A percentile compares a stretch with the other conserved stretches of the same genome.
Conservation (phyloP, 2,113 vertebrate species). For the Pangasianodon hypophthalmus region DNA sequence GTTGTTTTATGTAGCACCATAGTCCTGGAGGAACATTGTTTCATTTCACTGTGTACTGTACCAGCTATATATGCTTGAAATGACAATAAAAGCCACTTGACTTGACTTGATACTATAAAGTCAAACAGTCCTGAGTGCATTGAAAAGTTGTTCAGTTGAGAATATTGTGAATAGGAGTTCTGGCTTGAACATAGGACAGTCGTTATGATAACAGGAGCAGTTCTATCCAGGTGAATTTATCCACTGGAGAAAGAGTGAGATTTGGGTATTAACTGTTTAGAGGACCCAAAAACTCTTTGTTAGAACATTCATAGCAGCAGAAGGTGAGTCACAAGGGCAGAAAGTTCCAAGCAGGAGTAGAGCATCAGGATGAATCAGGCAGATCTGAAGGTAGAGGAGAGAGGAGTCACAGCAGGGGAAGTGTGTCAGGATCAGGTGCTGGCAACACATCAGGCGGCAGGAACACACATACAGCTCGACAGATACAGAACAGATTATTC, state of each 20-base stretch:
- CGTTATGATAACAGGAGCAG: neutral
- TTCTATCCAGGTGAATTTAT: neutral
- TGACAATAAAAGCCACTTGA: too few species aligned
- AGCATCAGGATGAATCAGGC: neutral
- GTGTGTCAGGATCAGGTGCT: neutral
- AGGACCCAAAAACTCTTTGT: neutral
- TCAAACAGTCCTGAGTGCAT: neutral
- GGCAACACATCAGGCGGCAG: neutral
- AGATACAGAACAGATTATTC: neutral
- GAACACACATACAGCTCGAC: neutral
- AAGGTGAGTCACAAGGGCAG: neutral
- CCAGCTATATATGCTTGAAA: too few species aligned
- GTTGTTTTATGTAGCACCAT: too few species aligned
- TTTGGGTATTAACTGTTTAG: neutral
- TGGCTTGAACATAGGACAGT: neutral
- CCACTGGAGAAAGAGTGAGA: neutral
- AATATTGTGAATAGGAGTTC: neutral
- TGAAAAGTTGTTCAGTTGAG: neutral
- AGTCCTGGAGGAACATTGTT: too few species aligned
- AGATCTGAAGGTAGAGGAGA: neutral
- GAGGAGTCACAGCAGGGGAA: neutral
- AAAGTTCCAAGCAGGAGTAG: neutral
- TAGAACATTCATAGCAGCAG: neutral
- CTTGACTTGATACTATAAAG: neutral
- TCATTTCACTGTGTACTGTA: too few species aligned